Percentiles rank a stretch among this genome's conserved stretches.
Evolutionary conservation across 2,888 invertebrate species (phyloP).

Genomic region (Drosophila testacea): DNA sequence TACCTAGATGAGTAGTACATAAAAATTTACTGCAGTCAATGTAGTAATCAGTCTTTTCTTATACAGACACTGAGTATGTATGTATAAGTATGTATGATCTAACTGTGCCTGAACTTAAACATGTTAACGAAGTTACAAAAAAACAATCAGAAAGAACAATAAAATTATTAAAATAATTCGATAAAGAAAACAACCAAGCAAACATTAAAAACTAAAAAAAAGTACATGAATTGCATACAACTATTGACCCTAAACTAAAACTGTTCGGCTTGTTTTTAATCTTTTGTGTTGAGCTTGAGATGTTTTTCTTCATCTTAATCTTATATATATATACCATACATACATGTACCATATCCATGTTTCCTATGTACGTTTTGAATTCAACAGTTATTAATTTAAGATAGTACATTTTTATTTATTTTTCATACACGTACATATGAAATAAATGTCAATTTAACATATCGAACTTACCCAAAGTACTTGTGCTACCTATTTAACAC

Average conservation of each 20-base stretch:
- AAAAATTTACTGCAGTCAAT: conserved; percentile 1
- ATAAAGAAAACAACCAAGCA: conserved; percentile 3
- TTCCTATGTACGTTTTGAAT: conserved; percentile 9
- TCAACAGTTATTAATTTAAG: neutral
- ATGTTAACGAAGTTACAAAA: conserved; percentile 23
- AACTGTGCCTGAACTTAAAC: conserved; percentile 46
- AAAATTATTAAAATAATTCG: neutral
- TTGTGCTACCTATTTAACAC: conserved; percentile 40
- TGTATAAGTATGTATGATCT: conserved; percentile 23
- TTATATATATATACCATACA: neutral
- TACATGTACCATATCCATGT: conserved; percentile 10
- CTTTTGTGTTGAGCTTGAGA: neutral
- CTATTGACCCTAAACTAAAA: conserved; percentile 1
- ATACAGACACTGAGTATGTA: conserved; percentile 12
- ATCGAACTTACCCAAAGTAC: conserved; percentile 56
- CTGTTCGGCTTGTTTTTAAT: neutral
- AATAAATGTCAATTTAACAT: conserved; percentile 67
- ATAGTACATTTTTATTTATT: conserved; percentile 6
- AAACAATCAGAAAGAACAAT: conserved; percentile 28
- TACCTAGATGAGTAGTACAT: conserved; percentile 5
- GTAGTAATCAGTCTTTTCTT: conserved; percentile 6
- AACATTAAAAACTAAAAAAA: neutral
- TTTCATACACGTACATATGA: conserved; percentile 18
- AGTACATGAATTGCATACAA: neutral
- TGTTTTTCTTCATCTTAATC: neutral